Evolutionary conservation across 2,888 invertebrate genomes (phyloP).

Genomic region (Eupithecia subumbrata): DNA sequence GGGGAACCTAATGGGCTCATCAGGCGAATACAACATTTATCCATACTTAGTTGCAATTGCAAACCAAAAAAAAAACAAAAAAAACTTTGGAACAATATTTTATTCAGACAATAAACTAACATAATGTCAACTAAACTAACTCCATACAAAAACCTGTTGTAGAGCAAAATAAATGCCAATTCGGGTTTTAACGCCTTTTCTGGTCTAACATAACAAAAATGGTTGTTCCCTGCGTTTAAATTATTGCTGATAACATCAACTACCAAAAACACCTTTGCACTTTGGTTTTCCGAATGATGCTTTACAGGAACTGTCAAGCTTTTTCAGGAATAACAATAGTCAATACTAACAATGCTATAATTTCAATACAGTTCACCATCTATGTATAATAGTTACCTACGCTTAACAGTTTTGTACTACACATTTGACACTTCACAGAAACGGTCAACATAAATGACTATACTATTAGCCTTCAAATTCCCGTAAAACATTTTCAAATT

Average conservation of each 20-base stretch:
- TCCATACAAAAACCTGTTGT: constrained; percentile 71
- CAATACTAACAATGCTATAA: not conserved
- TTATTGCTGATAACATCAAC: not conserved
- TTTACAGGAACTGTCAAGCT: not conserved
- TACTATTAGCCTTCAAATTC: constrained; percentile 12
- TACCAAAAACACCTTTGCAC: constrained; percentile 29
- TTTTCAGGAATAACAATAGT: not conserved
- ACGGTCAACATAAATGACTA: not conserved
- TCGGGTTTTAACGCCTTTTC: constrained; percentile 34
- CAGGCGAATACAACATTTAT: no score
- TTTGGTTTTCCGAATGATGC: not conserved
- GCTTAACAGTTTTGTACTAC: not conserved
- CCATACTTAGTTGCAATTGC: not conserved
- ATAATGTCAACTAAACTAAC: constrained; percentile 65
- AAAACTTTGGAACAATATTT: constrained; percentile 55
- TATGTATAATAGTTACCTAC: not conserved
- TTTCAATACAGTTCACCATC: not conserved
- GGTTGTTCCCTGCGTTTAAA: not conserved
- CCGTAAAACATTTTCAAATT: constrained; percentile 15
- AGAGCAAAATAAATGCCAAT: constrained; percentile 71
- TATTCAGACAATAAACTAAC: constrained; percentile 67
- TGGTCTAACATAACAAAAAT: constrained; percentile 5
- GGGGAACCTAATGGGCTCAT: no score
- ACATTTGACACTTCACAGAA: constrained; percentile 17
- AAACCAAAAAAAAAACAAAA: constrained; percentile 34